Conservation (phyloP, 2,888 invertebrate species). For the Lathronympha strigana region DNA sequence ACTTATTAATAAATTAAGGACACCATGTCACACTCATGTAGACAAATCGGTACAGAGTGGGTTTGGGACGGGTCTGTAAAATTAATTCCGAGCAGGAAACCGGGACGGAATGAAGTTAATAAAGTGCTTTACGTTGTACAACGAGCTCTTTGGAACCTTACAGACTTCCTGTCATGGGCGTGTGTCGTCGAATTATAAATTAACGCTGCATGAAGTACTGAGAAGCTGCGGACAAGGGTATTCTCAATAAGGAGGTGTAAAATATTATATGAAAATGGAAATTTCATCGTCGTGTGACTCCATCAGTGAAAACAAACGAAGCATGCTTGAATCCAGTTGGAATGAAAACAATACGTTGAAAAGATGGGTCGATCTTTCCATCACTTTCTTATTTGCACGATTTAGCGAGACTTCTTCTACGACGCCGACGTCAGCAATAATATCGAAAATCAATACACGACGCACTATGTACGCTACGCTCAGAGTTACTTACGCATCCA, state of each 20-base stretch:
- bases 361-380: no score
- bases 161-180: slow-evolving; percentile 3
- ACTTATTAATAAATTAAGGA: slow-evolving; percentile 17
- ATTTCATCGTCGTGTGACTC: no score
- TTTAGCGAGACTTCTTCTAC: no score
- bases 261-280: no score
- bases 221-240: background rate
- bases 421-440: no score
- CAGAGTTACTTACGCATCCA: no score
- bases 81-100: slow-evolving; percentile 20
- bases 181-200: slow-evolving; percentile 21
- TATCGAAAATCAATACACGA: no score
- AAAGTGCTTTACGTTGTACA: slow-evolving; percentile 25
- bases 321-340: no score
- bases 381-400: no score
- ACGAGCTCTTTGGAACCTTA: slow-evolving; percentile 21
- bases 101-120: slow-evolving; percentile 19
- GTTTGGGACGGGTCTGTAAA: slow-evolving; percentile 3
- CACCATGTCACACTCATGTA: background rate
- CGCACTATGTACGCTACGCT: no score
- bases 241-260: slow-evolving; percentile 1
- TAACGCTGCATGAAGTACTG: background rate
- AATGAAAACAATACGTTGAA: background rate
- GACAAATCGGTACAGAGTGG: slow-evolving; percentile 9
- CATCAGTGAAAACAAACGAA: no score